phyloP scores from a whole-genome alignment of 2,888 invertebrate genomes.

The Brachypterus glaber region DNA sequence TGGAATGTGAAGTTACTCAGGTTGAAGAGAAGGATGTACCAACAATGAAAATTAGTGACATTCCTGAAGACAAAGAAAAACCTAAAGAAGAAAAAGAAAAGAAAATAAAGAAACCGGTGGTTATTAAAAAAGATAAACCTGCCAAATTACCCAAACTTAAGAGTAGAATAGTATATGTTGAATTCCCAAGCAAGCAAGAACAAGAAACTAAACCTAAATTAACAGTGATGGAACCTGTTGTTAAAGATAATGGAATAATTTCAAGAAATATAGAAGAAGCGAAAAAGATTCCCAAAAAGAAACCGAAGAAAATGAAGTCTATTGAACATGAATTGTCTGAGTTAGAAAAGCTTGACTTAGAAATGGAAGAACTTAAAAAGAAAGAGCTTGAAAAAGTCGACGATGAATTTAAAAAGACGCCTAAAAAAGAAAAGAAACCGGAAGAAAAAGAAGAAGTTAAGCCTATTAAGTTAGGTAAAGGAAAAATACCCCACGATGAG shows the following conservation, averaged over 20 bases:
- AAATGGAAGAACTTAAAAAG: constrained; percentile 38
- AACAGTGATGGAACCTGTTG: constrained; percentile 31
- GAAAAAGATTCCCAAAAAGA: constrained; percentile 33
- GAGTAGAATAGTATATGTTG: constrained; percentile 53
- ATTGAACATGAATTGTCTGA: constrained; percentile 34
- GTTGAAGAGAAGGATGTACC: constrained; percentile 21
- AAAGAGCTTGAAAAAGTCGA: constrained; percentile 39
- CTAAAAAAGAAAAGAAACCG: constrained; percentile 29
- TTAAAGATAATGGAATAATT: constrained; percentile 38
- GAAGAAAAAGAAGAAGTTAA: constrained; percentile 25
- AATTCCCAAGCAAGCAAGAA: constrained; percentile 37
- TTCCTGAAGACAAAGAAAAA: constrained; percentile 11
- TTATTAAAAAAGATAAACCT: constrained; percentile 20
- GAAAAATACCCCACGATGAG: too few species aligned
- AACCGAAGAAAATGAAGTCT: constrained; percentile 35
- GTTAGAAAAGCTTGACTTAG: constrained; percentile 42
- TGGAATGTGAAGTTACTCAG: constrained; percentile 34
- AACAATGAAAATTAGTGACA: constrained; percentile 8
- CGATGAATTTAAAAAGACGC: constrained; percentile 34
- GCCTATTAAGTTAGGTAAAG: constrained; percentile 34
- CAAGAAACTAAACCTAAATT: constrained; percentile 31
- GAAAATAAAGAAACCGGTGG: constrained; percentile 21
- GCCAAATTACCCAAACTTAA: constrained; percentile 54
- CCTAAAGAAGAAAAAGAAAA: constrained; percentile 16
- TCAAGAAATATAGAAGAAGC: constrained; percentile 45